phyloP scores from a whole-genome alignment of 2,113 vertebrate species.

The Camelus bactrianus region DNA sequence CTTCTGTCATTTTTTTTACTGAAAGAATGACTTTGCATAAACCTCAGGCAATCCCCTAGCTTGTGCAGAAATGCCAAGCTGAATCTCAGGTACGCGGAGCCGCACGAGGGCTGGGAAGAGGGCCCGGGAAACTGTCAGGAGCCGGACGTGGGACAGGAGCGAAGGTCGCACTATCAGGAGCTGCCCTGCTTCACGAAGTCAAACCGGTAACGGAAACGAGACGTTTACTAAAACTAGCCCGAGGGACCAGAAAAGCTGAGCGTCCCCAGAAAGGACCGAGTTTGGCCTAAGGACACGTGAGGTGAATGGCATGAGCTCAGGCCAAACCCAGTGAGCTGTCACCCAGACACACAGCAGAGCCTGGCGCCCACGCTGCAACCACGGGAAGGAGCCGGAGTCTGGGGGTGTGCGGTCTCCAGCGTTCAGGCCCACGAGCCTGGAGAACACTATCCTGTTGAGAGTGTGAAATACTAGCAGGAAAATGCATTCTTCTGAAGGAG shows the following conservation, averaged over 20 bases:
- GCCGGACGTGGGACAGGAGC: neutral
- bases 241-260: neutral
- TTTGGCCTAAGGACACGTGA: neutral
- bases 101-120: rapidly evolving
- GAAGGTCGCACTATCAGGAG: neutral
- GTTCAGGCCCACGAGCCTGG: rapidly evolving
- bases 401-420: neutral
- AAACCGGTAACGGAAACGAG: neutral
- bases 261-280: neutral
- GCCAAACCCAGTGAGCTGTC: neutral
- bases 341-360: neutral
- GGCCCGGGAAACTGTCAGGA: neutral
- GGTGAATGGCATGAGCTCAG: neutral
- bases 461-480: neutral
- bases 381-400: neutral
- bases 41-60: neutral
- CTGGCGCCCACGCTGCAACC: neutral
- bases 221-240: neutral
- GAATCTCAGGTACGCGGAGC: neutral
- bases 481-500: neutral
- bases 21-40: neutral
- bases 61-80: neutral
- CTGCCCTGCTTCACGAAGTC: neutral
- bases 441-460: neutral
- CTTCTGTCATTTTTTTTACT: neutral